phyloP scores from a whole-genome alignment of 2,113 vertebrate species.

The Ptychochromis oligacanthus region DNA sequence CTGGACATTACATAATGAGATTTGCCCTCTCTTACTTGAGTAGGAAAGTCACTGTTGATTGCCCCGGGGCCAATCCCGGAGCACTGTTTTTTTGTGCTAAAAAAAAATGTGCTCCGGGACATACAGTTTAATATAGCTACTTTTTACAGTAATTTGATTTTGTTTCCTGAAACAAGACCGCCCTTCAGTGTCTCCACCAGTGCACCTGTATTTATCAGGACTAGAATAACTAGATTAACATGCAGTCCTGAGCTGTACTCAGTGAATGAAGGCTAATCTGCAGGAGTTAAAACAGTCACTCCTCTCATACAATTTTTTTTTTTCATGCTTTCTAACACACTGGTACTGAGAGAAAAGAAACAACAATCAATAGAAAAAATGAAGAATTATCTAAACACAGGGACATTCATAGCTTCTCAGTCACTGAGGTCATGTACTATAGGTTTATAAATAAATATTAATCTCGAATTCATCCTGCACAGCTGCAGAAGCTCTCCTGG shows the following conservation, averaged over 20 bases:
- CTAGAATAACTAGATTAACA: slow-evolving; percentile 76
- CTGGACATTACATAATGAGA: slow-evolving; percentile 67
- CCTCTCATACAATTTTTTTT: slow-evolving; percentile 10
- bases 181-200: slow-evolving; percentile 4
- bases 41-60: slow-evolving; percentile 4
- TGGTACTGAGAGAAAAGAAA: not conserved
- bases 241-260: slow-evolving; percentile 30
- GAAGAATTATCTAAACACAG: not conserved
- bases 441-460: slow-evolving; percentile 1
- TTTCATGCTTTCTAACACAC: not conserved
- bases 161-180: not conserved
- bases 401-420: not conserved
- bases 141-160: not conserved
- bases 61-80: not conserved
- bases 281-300: slow-evolving; percentile 32
- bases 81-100: not conserved
- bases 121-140: not conserved
- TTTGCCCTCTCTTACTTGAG: slow-evolving; percentile 43
- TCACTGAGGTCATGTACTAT: not conserved
- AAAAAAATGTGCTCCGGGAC: not conserved
- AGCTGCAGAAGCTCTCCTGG: not conserved
- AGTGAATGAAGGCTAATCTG: slow-evolving; percentile 64
- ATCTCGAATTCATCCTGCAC: not conserved
- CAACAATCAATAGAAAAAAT: not conserved
- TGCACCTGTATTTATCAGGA: slow-evolving; percentile 47